Conservation (phyloP, 2,888 invertebrate genomes). For the Eudasyphora cyanicolor region DNA sequence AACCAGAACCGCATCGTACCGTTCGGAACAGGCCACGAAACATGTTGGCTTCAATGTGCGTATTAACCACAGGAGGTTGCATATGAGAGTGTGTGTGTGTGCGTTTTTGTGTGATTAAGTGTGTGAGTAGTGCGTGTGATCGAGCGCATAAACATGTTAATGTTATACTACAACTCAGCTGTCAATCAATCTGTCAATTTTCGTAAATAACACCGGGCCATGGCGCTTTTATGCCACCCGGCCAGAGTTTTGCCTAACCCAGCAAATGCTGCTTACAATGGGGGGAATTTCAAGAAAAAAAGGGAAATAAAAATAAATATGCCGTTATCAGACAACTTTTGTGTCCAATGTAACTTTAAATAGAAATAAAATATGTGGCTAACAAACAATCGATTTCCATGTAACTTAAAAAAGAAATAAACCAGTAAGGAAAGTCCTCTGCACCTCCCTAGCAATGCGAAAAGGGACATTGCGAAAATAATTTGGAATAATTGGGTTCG, state of each 20-base stretch:
- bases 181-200: constrained; percentile 77
- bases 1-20: too few species aligned
- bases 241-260: neutral
- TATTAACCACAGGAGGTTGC: neutral
- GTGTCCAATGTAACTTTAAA: too few species aligned
- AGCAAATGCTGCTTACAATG: neutral
- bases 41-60: constrained; percentile 26
- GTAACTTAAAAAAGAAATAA: too few species aligned
- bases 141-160: constrained; percentile 17
- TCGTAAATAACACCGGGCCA: constrained; percentile 6
- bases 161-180: constrained; percentile 68
- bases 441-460: too few species aligned
- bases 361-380: too few species aligned
- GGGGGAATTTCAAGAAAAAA: neutral
- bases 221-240: neutral
- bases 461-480: too few species aligned
- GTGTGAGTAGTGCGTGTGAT: neutral
- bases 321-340: too few species aligned
- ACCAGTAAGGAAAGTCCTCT: too few species aligned
- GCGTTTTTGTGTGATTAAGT: constrained; percentile 34
- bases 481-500: too few species aligned
- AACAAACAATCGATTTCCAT: too few species aligned
- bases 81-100: neutral
- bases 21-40: constrained; percentile 28
- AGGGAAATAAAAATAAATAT: neutral